Evolutionary conservation across 2,113 vertebrate genomes (phyloP).

Genomic region (Leucoraja erinaceus): DNA sequence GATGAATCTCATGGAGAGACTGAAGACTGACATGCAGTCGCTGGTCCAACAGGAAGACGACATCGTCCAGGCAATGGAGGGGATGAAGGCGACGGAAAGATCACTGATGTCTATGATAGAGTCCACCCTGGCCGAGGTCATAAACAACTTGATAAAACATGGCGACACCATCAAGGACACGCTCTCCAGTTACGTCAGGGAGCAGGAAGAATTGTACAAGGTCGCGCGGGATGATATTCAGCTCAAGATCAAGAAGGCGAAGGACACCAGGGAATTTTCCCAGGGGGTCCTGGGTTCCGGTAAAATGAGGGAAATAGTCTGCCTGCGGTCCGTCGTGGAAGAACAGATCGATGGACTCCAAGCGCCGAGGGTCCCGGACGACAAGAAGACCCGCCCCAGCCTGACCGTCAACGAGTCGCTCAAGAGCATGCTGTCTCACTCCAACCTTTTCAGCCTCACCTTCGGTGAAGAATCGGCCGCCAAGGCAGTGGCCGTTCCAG

Average conservation of each 20-base stretch:
- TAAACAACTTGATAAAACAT: slow-evolving; percentile 46
- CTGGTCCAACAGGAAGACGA: background rate
- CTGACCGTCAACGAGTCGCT: slow-evolving; percentile 37
- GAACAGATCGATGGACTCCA: slow-evolving; percentile 40
- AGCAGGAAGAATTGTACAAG: slow-evolving; percentile 39
- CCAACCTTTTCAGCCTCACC: slow-evolving; percentile 39
- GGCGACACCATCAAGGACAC: slow-evolving; percentile 46
- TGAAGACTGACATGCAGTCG: slow-evolving; percentile 39
- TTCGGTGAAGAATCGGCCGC: slow-evolving; percentile 29
- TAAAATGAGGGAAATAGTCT: slow-evolving; percentile 43
- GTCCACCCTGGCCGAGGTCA: background rate
- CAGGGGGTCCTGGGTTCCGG: slow-evolving; percentile 46
- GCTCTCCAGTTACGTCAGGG: slow-evolving; percentile 43
- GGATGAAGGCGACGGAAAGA: slow-evolving; percentile 40
- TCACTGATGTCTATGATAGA: slow-evolving; percentile 43
- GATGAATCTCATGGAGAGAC: slow-evolving; percentile 40
- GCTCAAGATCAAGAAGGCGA: slow-evolving; percentile 45
- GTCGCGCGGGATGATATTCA: slow-evolving; percentile 44
- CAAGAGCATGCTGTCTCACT: background rate
- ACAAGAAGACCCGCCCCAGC: slow-evolving; percentile 36
- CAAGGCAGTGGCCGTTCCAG: background rate
- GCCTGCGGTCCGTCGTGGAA: slow-evolving; percentile 44
- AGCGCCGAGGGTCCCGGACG: background rate
- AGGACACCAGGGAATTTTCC: slow-evolving; percentile 41
- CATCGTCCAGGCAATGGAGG: slow-evolving; percentile 40